Evolutionary conservation across 2,888 invertebrate species (phyloP), one percentile per base, ranked within the genome.

Genomic region (Apeira syringaria): DNA sequence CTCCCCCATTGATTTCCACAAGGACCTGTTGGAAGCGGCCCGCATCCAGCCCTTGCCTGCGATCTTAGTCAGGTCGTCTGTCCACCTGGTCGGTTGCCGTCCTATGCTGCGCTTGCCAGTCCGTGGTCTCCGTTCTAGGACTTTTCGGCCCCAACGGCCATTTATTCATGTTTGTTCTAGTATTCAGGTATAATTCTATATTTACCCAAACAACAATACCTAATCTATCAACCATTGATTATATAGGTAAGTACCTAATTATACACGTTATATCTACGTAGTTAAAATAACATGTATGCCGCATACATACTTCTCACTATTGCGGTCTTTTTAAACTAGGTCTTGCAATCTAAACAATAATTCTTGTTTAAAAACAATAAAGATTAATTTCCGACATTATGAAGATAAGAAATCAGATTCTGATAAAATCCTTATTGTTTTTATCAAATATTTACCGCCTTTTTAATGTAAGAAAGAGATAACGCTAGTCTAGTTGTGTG

Each of bases 341-440:
- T 2, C 6, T 4, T n/a, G 4, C 35, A 22, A 37, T 43, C 32
- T 28, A 0, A 31, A 2, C 27, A 26, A n/a, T n/a, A n/a, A 12
- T 37, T 28, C 37, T 32, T 29, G 37, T 37, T 35, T 34, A 29
- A 11, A 18, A 33, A 33, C 29, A 41, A 37, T 46, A 46, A 41
- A 46, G 22, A 40, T 26, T 32, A 40, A 35, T 46, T 6, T 7
- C 8, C 1, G 15, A 15, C 31, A 32, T 24, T 25, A 20, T 2
- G 26, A 17, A 15, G 37, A 47, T 41, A 41, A 47, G 29, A 11
- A 39, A 32, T 27, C 15, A 9, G 9, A 35, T 22, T 41, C 9
- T 27, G 29, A 41, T 41, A 30, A 30, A 24, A 27, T 15, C 27
- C 24, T 26, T 24, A 26, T 37, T 41, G 17, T 31, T 18, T 27